phyloP scores from a whole-genome alignment of 2,113 vertebrate species.

The Rutilus rutilus region DNA sequence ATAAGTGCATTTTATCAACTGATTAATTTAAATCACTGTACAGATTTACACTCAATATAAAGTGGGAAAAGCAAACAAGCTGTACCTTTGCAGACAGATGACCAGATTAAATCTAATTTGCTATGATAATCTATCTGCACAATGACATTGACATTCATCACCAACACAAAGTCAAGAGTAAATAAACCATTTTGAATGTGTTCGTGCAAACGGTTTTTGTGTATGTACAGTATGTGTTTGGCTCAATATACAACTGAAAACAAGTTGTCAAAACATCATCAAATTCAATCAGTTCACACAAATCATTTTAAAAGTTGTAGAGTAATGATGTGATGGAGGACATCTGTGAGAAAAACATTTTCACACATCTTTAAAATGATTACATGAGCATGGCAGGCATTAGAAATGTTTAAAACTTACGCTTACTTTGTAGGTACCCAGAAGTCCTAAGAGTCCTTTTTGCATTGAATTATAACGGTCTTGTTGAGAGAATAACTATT shows the following conservation, averaged over 20 bases:
- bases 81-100: no score
- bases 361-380: not conserved
- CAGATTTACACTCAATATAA: no score
- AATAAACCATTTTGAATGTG: not conserved
- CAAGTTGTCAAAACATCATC: not conserved
- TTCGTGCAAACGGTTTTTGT: no score
- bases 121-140: not conserved
- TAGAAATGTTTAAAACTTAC: not conserved
- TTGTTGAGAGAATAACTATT: not conserved
- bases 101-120: no score
- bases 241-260: not conserved
- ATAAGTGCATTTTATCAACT: no score
- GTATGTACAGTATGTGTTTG: not conserved
- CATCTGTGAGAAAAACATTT: not conserved
- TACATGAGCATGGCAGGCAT: not conserved
- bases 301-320: not conserved
- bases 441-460: not conserved
- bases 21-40: no score
- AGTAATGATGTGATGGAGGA: not conserved
- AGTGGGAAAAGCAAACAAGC: no score
- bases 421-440: not conserved
- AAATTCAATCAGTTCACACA: not conserved
- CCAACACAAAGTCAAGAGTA: not conserved
- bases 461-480: not conserved
- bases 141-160: not conserved